Percentiles rank a stretch among this genome's conserved stretches.
Conservation (phyloP, 2,113 vertebrate species). For the Ceyx cyanopectus region DNA sequence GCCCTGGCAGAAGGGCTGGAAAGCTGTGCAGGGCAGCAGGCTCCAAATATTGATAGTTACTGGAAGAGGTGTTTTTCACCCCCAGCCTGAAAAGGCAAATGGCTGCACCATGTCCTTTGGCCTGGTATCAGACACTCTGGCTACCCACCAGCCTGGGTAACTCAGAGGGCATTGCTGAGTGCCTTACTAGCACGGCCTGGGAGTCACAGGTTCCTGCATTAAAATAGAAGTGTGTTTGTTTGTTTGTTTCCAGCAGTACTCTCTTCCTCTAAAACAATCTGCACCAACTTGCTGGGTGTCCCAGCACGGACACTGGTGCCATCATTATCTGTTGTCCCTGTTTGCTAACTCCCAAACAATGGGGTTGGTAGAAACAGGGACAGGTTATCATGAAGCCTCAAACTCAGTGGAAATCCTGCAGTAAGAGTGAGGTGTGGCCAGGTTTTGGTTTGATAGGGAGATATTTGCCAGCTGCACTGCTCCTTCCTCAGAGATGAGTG, state of each 20-base stretch:
- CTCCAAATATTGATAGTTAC: not conserved
- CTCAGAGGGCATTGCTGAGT: not conserved
- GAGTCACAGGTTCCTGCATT: not conserved
- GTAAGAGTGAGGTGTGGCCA: not conserved
- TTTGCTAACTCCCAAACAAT: not conserved
- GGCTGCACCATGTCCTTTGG: fast-evolving
- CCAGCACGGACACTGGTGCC: not conserved
- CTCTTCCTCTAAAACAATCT: not conserved
- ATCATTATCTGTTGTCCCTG: not conserved
- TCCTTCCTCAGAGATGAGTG: not conserved
- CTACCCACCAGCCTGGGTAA: not conserved
- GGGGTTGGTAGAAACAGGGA: not conserved
- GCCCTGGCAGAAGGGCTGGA: not conserved
- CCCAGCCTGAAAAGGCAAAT: not conserved
- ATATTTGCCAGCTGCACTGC: not conserved
- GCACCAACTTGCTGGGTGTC: not conserved
- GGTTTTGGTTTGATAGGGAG: not conserved
- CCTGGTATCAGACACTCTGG: not conserved
- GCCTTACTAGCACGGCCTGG: fast-evolving
- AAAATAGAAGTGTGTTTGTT: not conserved
- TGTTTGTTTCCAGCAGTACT: not conserved
- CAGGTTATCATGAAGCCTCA: not conserved
- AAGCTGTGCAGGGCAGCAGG: not conserved
- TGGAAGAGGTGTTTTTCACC: fast-evolving
- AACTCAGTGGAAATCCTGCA: not conserved